phyloP scores from a whole-genome alignment of 1,140 invertebrate species.

The Heliothis virescens region DNA sequence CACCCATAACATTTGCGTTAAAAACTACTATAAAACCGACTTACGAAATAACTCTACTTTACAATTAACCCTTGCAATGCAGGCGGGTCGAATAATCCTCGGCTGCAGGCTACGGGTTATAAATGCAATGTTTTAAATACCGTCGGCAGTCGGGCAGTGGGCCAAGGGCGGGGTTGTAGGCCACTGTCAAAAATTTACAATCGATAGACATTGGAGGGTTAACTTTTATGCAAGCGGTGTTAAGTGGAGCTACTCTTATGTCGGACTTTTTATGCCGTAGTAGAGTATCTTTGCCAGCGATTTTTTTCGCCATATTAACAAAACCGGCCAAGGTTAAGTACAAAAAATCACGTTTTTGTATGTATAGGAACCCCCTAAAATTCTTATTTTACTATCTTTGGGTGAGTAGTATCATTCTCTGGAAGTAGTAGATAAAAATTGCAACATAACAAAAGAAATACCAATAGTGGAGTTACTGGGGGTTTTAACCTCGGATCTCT shows the following conservation, averaged over 20 bases:
- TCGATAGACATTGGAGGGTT: constrained; percentile 39
- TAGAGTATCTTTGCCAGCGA: background rate
- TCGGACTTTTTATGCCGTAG: background rate
- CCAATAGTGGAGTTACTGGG: no score
- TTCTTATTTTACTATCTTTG: no score
- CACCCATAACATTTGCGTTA: background rate
- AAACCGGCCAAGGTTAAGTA: no score
- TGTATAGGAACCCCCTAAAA: no score
- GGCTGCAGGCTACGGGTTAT: no score
- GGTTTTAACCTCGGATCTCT: no score
- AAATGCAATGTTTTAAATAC: constrained; percentile 20
- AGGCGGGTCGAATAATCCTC: background rate
- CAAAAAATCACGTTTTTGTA: no score
- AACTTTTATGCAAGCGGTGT: constrained; percentile 3
- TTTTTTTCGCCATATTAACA: background rate
- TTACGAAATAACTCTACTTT: background rate
- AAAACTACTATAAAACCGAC: background rate
- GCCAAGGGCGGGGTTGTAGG: constrained; percentile 27
- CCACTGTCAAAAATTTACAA: constrained; percentile 46
- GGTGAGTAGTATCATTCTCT: no score
- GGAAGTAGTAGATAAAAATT: no score
- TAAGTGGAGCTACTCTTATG: background rate
- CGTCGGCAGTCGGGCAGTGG: constrained; percentile 27
- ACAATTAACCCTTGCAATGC: background rate
- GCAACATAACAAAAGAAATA: no score